Evolutionary conservation across 2,797 vertebrate species (phyloP).

Genomic region (Carcharodon carcharias): DNA sequence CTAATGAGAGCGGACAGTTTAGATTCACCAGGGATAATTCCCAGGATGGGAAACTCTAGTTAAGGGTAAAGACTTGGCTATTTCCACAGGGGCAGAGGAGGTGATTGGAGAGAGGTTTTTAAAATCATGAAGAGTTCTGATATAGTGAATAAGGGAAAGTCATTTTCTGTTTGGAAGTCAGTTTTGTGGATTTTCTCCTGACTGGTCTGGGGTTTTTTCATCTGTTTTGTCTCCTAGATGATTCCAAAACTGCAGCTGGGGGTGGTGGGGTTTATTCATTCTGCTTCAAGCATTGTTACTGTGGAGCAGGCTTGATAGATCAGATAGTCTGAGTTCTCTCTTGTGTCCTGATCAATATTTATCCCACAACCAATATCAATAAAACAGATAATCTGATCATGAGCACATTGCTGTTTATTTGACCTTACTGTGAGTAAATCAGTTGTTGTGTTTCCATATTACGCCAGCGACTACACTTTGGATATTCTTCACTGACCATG

Average conservation of each 20-base stretch:
- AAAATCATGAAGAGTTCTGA: background rate
- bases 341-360: background rate
- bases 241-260: background rate
- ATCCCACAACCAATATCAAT: background rate
- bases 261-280: background rate
- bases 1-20: background rate
- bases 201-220: background rate
- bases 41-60: background rate
- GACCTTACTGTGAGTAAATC: background rate
- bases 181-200: background rate
- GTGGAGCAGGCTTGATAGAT: background rate
- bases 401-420: background rate
- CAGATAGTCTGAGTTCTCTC: background rate
- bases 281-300: background rate
- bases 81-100: background rate
- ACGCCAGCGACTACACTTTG: background rate
- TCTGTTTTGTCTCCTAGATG: background rate
- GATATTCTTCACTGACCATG: background rate
- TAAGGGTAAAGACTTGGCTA: background rate
- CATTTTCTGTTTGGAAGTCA: background rate
- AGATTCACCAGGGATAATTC: background rate
- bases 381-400: background rate
- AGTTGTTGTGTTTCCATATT: background rate
- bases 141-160: background rate
- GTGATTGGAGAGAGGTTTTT: background rate